phyloP scores from a whole-genome alignment of 2,888 invertebrate species.

The Nebria salina region DNA sequence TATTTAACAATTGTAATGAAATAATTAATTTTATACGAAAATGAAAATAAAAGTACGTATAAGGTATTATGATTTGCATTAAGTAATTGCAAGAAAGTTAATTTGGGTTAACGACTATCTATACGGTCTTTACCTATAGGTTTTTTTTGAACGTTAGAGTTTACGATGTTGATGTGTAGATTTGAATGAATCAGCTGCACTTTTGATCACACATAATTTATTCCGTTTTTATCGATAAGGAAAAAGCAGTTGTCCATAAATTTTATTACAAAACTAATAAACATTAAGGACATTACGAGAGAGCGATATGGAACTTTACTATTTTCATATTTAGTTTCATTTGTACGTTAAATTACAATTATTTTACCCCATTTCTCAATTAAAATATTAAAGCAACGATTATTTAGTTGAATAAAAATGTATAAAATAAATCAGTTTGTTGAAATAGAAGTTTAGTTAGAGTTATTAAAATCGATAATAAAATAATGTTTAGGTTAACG shows the following conservation, averaged over 20 bases:
- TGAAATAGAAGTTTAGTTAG: too few species aligned
- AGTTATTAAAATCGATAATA: neutral
- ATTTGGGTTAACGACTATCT: slow-evolving; percentile 30
- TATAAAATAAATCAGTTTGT: too few species aligned
- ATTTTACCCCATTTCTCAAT: too few species aligned
- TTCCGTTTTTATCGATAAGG: neutral
- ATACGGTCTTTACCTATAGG: slow-evolving; percentile 9
- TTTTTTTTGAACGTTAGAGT: slow-evolving; percentile 1
- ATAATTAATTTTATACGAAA: neutral
- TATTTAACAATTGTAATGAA: neutral
- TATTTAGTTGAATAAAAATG: too few species aligned
- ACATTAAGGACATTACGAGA: too few species aligned
- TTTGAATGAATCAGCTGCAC: slow-evolving; percentile 17
- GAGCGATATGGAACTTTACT: too few species aligned
- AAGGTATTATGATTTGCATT: slow-evolving; percentile 23
- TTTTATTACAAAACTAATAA: neutral
- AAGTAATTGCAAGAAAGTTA: slow-evolving; percentile 28
- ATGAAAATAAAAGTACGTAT: neutral
- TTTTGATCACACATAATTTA: slow-evolving; percentile 2
- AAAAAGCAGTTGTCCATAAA: neutral
- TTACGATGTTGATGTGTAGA: slow-evolving; percentile 10
- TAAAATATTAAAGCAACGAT: too few species aligned
- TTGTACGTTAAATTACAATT: too few species aligned
- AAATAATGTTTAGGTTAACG: neutral
- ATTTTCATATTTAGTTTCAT: too few species aligned